A percentile compares a stretch with the other conserved stretches of the same genome.
Conservation (phyloP, 2,113 vertebrate genomes). For the Petrocephalus zakoni region DNA sequence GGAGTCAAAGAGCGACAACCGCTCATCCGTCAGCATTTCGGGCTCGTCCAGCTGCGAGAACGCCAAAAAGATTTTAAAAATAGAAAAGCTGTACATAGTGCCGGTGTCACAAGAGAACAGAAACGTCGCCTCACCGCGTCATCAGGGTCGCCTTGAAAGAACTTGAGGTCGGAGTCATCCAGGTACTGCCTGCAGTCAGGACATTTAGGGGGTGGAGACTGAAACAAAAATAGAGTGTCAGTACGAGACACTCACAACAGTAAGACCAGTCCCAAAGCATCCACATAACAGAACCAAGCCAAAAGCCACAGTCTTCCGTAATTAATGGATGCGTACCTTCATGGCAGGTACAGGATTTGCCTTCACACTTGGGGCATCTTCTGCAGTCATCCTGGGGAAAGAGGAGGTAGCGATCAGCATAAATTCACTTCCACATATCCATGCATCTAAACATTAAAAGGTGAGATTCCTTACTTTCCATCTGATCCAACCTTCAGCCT, state of each 20-base stretch:
- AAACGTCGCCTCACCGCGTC: slow-evolving; percentile 62
- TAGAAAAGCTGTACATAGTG: background rate
- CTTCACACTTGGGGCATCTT: slow-evolving; percentile 52
- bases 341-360: slow-evolving; percentile 52
- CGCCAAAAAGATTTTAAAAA: background rate
- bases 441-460: background rate
- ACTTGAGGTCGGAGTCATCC: slow-evolving; percentile 88
- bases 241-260: too few relatives aligned
- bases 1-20: slow-evolving; percentile 82
- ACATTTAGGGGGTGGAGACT: slow-evolving; percentile 81
- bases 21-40: slow-evolving; percentile 87
- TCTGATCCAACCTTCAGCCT: slow-evolving; percentile 71
- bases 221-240: background rate
- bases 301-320: background rate
- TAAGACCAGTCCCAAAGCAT: background rate
- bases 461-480: slow-evolving; percentile 62
- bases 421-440: background rate
- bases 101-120: background rate
- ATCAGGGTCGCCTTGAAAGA: slow-evolving; percentile 84
- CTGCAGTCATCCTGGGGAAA: slow-evolving; percentile 53
- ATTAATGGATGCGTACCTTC: slow-evolving; percentile 60
- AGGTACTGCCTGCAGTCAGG: slow-evolving; percentile 83
- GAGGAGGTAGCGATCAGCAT: background rate
- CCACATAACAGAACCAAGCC: background rate
- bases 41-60: slow-evolving; percentile 79